phyloP scores from a whole-genome alignment of 2,888 invertebrate genomes.

The Melieria picta region DNA sequence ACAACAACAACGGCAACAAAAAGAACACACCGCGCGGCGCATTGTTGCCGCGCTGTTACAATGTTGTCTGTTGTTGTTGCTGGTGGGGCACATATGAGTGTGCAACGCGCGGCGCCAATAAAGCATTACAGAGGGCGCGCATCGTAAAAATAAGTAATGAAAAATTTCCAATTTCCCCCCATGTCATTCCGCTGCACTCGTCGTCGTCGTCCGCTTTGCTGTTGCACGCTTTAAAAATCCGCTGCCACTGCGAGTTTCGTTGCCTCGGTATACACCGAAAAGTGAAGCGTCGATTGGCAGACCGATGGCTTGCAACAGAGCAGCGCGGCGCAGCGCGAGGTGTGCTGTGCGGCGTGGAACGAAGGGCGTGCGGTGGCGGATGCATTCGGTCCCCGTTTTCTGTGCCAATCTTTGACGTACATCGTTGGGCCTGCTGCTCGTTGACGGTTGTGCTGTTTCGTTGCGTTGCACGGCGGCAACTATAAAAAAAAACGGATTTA shows the following conservation, averaged over 20 bases:
- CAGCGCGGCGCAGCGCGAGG: no score
- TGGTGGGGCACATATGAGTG: background rate
- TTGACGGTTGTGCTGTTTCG: no score
- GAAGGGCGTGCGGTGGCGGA: background rate
- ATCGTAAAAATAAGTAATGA: slow-evolving; percentile 20
- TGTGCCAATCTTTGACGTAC: no score
- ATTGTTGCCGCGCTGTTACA: background rate
- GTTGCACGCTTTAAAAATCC: no score
- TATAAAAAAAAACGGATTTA: no score
- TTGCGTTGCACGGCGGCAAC: no score
- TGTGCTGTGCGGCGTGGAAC: background rate
- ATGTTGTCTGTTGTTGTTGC: slow-evolving; percentile 1
- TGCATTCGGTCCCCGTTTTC: no score
- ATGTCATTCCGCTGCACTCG: background rate
- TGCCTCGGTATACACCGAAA: no score
- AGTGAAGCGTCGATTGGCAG: no score
- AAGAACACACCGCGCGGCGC: background rate
- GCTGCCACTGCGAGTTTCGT: no score
- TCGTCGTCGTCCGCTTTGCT: background rate
- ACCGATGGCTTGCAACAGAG: no score
- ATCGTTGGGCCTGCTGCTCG: no score
- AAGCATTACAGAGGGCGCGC: slow-evolving; percentile 24
- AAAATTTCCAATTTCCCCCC: background rate
- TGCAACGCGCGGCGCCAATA: slow-evolving; percentile 22
- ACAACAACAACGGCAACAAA: background rate